Evolutionary conservation across 2,797 vertebrate species (phyloP).

Genomic region (Falco berigora): DNA sequence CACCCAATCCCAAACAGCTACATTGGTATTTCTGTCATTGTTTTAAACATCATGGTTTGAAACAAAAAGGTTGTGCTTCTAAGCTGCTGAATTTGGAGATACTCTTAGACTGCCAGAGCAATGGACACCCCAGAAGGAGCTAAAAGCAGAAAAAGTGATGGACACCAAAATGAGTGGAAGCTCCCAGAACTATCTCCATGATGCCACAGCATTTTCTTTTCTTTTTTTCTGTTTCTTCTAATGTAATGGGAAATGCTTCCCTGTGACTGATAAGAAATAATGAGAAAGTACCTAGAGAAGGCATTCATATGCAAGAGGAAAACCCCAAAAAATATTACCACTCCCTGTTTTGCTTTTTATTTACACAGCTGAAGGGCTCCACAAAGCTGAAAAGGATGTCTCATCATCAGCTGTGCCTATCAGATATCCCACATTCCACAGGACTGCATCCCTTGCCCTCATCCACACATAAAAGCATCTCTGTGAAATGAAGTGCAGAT

Average conservation of each 20-base stretch:
- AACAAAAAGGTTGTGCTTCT: background rate
- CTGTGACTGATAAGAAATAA: background rate
- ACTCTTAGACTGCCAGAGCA: background rate
- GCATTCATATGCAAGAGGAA: background rate
- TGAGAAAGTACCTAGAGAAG: background rate
- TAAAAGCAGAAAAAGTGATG: background rate
- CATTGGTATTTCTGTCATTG: background rate
- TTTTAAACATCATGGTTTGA: background rate
- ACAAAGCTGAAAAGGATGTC: background rate
- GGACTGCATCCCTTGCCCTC: background rate
- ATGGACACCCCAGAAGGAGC: background rate
- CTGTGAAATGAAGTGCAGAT: background rate
- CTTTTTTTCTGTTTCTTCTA: background rate
- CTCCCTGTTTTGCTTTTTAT: background rate
- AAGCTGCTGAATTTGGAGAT: background rate
- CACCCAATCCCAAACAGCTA: background rate
- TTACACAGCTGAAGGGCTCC: constrained; percentile 4
- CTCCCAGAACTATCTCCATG: background rate
- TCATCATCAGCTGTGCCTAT: background rate
- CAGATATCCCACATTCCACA: background rate
- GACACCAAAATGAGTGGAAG: background rate
- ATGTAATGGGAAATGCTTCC: background rate
- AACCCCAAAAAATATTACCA: background rate
- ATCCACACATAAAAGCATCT: background rate
- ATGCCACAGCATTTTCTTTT: background rate